Evolutionary conservation across 2,888 invertebrate species (phyloP).

Genomic region (Agriopis aurantiaria): DNA sequence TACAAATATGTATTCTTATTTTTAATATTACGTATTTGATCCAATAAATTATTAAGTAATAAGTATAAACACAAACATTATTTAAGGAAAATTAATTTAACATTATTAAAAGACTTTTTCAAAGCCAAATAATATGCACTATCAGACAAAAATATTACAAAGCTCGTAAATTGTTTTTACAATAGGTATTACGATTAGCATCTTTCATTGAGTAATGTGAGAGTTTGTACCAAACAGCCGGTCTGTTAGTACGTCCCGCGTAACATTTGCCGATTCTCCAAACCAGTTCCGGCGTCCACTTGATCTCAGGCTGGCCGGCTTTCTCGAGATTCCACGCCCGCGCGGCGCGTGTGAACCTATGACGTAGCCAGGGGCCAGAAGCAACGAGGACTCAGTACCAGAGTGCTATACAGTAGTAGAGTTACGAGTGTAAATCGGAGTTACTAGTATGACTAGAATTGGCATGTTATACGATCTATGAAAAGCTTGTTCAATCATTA

Average conservation of each 20-base stretch:
- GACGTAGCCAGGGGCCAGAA: slow-evolving; percentile 48
- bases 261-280: slow-evolving; percentile 52
- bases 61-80: no score
- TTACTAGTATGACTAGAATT: no score
- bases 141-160: no score
- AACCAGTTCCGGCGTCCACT: slow-evolving; percentile 71
- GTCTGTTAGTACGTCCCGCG: slow-evolving; percentile 27
- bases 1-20: no score
- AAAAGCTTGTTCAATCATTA: no score
- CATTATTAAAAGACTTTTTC: no score
- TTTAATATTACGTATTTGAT: no score
- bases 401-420: neutral
- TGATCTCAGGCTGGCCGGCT: slow-evolving; percentile 80
- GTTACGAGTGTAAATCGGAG: no score
- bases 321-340: slow-evolving; percentile 82
- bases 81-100: neutral
- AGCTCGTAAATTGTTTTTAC: neutral
- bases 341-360: slow-evolving; percentile 64
- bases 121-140: neutral
- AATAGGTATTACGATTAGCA: slow-evolving; percentile 7
- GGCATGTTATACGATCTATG: no score
- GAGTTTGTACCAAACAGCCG: slow-evolving; percentile 30
- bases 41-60: no score
- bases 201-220: slow-evolving; percentile 27
- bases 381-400: slow-evolving; percentile 25